Percentiles rank a stretch among this genome's conserved stretches.
These are phyloP conservation scores for Watsonalla cultraria DNA, from an alignment of 2,888 invertebrate species.

Conservation along the genomic window DNA sequence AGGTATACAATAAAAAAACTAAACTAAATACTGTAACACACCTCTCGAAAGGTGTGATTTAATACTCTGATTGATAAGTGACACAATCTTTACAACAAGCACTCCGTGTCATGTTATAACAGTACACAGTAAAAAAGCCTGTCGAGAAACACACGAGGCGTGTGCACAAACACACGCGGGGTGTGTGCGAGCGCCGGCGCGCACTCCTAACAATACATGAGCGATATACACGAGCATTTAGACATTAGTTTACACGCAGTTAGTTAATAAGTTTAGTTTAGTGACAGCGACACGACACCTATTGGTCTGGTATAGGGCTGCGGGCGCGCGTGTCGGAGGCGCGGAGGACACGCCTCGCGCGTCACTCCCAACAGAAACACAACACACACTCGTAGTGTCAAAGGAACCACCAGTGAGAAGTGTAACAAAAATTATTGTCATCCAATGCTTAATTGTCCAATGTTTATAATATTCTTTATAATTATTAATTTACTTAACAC, in stretches of 20 bases:
- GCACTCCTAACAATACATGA: conserved; percentile 25
- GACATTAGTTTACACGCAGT: conserved; percentile 39
- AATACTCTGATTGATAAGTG: too few relatives aligned
- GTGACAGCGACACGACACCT: conserved; percentile 70
- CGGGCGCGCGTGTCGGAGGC: conserved; percentile 52
- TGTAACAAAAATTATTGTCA: conserved; percentile 77
- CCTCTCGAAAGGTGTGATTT: too few relatives aligned
- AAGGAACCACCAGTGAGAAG: conserved; percentile 46
- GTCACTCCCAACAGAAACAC: conserved; percentile 20
- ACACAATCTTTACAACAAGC: too few relatives aligned
- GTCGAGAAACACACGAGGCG: not conserved
- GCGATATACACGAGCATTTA: conserved; percentile 49
- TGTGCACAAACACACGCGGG: not conserved
- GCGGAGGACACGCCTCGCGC: not conserved
- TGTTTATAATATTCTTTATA: conserved; percentile 52
- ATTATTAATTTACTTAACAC: conserved; percentile 57
- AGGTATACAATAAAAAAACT: not conserved
- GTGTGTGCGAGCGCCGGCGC: conserved; percentile 20
- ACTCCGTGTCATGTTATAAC: too few relatives aligned
- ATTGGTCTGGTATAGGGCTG: conserved; percentile 64
- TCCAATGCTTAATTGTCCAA: conserved; percentile 72
- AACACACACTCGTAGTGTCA: conserved; percentile 29
- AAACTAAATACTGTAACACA: not conserved
- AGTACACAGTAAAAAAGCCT: too few relatives aligned
- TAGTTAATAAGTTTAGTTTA: conserved; percentile 25